Evolutionary conservation across 2,888 invertebrate genomes (phyloP).

Genomic region (Thecophora atra): DNA sequence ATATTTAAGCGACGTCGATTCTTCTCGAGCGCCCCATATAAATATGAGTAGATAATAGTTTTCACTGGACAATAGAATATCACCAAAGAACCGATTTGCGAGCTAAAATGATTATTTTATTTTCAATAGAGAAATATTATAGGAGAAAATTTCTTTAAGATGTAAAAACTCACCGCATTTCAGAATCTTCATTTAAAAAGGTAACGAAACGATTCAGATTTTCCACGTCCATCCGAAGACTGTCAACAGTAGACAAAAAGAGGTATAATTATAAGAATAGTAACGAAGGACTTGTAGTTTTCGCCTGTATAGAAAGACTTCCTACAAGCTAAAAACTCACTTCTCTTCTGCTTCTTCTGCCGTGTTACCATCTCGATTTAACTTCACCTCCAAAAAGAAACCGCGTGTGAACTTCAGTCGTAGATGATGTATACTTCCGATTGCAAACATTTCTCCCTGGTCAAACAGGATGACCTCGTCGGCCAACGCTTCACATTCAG

Average conservation of each 20-base stretch:
- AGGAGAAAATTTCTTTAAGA: not conserved
- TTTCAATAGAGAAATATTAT: not conserved
- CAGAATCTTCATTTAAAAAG: constrained; percentile 53
- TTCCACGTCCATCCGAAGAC: constrained; percentile 52
- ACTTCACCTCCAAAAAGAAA: constrained; percentile 57
- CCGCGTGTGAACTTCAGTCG: constrained; percentile 76
- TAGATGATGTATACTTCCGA: constrained; percentile 78
- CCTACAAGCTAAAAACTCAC: constrained; percentile 41
- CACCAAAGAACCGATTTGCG: constrained; percentile 73
- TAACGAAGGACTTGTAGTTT: too few species aligned
- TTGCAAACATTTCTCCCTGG: constrained; percentile 76
- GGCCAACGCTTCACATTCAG: constrained; percentile 83
- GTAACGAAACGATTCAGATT: constrained; percentile 52
- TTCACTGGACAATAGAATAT: constrained; percentile 73
- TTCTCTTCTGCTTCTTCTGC: constrained; percentile 50
- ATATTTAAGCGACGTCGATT: constrained; percentile 70
- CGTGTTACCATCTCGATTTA: constrained; percentile 52
- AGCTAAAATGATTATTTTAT: constrained; percentile 65
- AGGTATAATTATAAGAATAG: not conserved
- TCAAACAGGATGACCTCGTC: constrained; percentile 81
- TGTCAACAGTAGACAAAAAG: constrained; percentile 34
- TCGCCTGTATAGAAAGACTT: too few species aligned
- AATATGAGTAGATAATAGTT: constrained; percentile 71
- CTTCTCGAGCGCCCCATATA: constrained; percentile 76
- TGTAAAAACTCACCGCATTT: constrained; percentile 50